These are phyloP conservation scores for Oreochromis aureus DNA, from an alignment of 2,113 vertebrate species.

Conservation along the genomic window DNA sequence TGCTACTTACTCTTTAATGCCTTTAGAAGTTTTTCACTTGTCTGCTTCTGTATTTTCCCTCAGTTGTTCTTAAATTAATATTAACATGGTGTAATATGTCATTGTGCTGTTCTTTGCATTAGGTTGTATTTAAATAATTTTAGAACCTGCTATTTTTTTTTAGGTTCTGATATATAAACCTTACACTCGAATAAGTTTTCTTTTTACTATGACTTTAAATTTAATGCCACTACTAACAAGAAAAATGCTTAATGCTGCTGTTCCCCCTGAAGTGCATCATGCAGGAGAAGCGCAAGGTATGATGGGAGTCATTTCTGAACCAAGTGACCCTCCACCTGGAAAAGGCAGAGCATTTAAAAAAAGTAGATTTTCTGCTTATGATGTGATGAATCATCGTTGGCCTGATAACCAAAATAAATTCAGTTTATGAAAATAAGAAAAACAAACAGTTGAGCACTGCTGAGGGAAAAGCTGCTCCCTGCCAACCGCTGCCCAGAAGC, in stretches of 20 bases:
- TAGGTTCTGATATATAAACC: neutral
- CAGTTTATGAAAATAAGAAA: slow-evolving; percentile 23
- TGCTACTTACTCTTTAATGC: neutral
- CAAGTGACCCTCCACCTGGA: neutral
- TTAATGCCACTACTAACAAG: slow-evolving; percentile 33
- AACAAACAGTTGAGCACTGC: slow-evolving; percentile 19
- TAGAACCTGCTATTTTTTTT: neutral
- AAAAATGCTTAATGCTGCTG: neutral
- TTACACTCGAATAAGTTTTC: neutral
- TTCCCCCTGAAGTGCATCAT: slow-evolving; percentile 30
- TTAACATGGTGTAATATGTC: neutral
- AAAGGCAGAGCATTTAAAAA: neutral
- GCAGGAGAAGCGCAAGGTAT: neutral
- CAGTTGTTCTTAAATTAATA: neutral
- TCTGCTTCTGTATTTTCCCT: neutral
- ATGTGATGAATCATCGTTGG: slow-evolving; percentile 37
- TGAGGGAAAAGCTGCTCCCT: neutral
- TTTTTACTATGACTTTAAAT: neutral
- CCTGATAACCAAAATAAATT: neutral
- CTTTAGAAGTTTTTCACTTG: neutral
- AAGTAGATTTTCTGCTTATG: slow-evolving; percentile 11
- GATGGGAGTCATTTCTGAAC: neutral
- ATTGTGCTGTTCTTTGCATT: neutral
- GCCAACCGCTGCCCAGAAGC: slow-evolving; percentile 2
- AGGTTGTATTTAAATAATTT: neutral